Percentiles rank a stretch among this genome's conserved stretches.
Evolutionary conservation across 1,140 invertebrate species (phyloP).

Genomic region (Antheraea mylitta): DNA sequence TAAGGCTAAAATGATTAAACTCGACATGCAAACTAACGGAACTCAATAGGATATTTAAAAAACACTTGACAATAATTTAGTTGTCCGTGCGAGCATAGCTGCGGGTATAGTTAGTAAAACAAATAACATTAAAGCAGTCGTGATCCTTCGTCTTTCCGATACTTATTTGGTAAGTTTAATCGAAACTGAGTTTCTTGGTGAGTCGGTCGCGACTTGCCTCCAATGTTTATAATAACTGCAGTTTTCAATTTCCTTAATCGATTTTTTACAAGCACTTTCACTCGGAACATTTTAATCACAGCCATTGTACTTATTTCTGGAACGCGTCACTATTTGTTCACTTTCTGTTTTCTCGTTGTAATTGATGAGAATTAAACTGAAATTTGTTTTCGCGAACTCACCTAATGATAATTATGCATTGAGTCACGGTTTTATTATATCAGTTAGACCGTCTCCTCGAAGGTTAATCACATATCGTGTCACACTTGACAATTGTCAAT

Average conservation of each 20-base stretch:
- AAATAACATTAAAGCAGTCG: not conserved
- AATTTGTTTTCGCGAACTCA: not conserved
- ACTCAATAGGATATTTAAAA: no score
- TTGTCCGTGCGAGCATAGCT: no score
- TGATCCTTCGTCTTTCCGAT: conserved; percentile 16
- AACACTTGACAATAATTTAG: no score
- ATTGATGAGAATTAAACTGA: not conserved
- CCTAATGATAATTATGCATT: not conserved
- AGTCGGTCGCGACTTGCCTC: conserved; percentile 20
- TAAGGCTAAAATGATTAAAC: no score
- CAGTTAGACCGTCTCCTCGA: not conserved
- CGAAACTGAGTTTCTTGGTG: conserved; percentile 31
- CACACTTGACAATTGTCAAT: no score
- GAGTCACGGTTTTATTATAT: not conserved
- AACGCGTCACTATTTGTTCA: not conserved
- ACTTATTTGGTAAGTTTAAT: conserved; percentile 32
- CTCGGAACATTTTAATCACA: conserved; percentile 3
- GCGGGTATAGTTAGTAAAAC: no score
- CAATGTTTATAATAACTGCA: conserved; percentile 24
- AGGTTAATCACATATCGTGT: not conserved
- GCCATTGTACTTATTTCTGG: conserved; percentile 3
- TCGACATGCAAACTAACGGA: no score
- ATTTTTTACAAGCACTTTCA: conserved; percentile 10
- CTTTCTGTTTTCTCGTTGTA: not conserved
- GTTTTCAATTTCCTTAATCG: conserved; percentile 23